Conservation (phyloP, 2,888 invertebrate genomes). For the Yponomeuta sedellus region DNA sequence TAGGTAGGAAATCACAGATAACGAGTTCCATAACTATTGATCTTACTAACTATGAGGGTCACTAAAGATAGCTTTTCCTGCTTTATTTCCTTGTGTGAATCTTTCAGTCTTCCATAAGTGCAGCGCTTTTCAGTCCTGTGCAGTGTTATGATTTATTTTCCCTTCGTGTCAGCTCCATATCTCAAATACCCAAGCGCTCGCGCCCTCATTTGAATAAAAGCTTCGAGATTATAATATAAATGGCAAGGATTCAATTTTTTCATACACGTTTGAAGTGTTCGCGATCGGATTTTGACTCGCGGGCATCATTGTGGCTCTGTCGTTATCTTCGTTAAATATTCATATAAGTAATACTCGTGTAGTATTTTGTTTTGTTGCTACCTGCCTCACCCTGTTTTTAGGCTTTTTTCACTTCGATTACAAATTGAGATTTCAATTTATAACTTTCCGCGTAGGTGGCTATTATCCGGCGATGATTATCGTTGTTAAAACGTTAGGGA, state of each 20-base stretch:
- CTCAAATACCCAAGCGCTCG: slow-evolving; percentile 26
- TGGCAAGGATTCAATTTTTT: slow-evolving; percentile 16
- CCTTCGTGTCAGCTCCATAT: slow-evolving; percentile 22
- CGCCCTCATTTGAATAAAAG: slow-evolving; percentile 39
- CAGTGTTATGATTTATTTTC: background rate
- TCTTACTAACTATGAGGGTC: no score
- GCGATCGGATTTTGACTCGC: slow-evolving; percentile 23
- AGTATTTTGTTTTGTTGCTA: slow-evolving; percentile 20
- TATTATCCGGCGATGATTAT: slow-evolving; percentile 8
- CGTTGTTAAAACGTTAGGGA: background rate
- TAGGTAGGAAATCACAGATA: background rate
- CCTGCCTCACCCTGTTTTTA: slow-evolving; percentile 16
- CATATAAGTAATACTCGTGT: slow-evolving; percentile 19
- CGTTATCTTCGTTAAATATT: slow-evolving; percentile 23
- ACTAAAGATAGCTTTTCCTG: no score
- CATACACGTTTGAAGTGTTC: slow-evolving; percentile 16
- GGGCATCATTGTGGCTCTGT: slow-evolving; percentile 30
- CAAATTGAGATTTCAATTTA: slow-evolving; percentile 13
- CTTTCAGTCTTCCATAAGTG: no score
- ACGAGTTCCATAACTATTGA: background rate
- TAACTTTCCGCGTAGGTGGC: slow-evolving; percentile 1
- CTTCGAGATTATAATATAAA: slow-evolving; percentile 19
- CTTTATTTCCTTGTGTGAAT: no score
- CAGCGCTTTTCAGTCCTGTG: background rate
- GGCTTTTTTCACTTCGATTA: background rate